phyloP scores from a whole-genome alignment of 1,140 invertebrate species.

The Drosophila lini region DNA sequence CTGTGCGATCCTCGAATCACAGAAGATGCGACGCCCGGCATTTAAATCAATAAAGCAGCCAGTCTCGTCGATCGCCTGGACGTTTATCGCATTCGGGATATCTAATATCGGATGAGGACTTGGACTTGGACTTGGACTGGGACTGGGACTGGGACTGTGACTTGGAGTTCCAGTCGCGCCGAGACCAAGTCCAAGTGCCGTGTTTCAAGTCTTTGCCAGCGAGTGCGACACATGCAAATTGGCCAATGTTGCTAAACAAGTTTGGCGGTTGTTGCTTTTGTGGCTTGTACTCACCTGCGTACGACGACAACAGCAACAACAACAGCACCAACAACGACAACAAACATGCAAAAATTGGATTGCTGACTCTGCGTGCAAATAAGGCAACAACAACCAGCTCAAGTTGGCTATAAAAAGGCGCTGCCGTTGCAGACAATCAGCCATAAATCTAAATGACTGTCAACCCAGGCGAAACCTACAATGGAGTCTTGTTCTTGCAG shows the following conservation, averaged over 20 bases:
- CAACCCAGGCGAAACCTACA: constrained; percentile 76
- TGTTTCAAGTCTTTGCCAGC: constrained; percentile 28
- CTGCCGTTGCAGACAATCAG: constrained; percentile 76
- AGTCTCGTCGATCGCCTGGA: constrained; percentile 26
- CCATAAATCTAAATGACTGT: constrained; percentile 84
- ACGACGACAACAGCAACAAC: constrained; percentile 54
- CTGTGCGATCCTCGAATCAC: constrained; percentile 52
- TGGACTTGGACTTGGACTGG: constrained; percentile 10
- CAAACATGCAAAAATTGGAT: constrained; percentile 64
- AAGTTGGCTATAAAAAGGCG: constrained; percentile 70
- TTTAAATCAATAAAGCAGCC: constrained; percentile 75
- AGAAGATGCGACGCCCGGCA: constrained; percentile 56
- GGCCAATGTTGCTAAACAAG: constrained; percentile 80
- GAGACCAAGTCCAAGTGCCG: constrained; percentile 18
- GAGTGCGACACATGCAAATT: constrained; percentile 82
- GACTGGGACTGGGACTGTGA: constrained; percentile 14
- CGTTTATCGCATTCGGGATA: constrained; percentile 78
- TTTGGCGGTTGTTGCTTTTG: constrained; percentile 51
- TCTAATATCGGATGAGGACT: constrained; percentile 64
- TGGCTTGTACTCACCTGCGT: constrained; percentile 77
- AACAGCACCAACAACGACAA: constrained; percentile 37
- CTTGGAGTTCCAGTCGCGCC: constrained; percentile 9
- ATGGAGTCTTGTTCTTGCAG: constrained; percentile 67
- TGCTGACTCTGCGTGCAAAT: constrained; percentile 59
- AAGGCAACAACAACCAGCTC: constrained; percentile 45